These are phyloP conservation scores for Caenorhabditis uteleia DNA, from an alignment of 2,888 invertebrate genomes.

Conservation along the genomic window DNA sequence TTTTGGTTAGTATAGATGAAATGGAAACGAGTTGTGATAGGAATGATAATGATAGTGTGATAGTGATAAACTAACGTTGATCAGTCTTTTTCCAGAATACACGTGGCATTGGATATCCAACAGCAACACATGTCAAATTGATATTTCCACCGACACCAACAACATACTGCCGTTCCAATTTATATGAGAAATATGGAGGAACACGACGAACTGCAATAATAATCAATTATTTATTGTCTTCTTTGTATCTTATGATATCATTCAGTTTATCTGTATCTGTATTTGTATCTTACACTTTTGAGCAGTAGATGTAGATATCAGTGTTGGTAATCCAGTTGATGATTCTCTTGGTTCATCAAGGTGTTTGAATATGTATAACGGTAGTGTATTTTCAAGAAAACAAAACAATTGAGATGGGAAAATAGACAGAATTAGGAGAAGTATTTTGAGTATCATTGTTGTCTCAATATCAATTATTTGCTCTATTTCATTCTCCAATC, in stretches of 20 bases:
- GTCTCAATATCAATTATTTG: too few relatives aligned
- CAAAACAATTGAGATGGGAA: too few relatives aligned
- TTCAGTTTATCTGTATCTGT: too few relatives aligned
- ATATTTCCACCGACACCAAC: conserved; percentile 89
- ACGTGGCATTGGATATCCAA: conserved; percentile 96
- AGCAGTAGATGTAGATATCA: conserved; percentile 21
- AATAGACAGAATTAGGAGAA: too few relatives aligned
- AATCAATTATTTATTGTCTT: not conserved
- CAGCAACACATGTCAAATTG: conserved; percentile 93
- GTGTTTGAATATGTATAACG: conserved; percentile 50
- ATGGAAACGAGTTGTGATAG: too few relatives aligned
- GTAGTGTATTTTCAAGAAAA: conserved; percentile 56
- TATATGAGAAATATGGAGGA: conserved; percentile 91
- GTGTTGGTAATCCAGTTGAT: too few relatives aligned
- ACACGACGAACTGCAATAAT: conserved; percentile 83
- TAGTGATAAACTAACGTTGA: conserved; percentile 21
- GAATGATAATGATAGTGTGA: not conserved
- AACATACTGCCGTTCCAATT: conserved; percentile 83
- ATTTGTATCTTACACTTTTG: too few relatives aligned
- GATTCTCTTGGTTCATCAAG: conserved; percentile 10
- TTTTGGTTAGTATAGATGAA: too few relatives aligned
- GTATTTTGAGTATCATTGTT: too few relatives aligned
- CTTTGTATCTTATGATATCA: too few relatives aligned
- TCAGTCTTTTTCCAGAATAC: conserved; percentile 77
- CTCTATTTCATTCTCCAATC: too few relatives aligned